Evolutionary conservation across 2,113 vertebrate species (phyloP), one percentile per base, ranked within the genome.

Genomic region (Ammospiza nelsoni): DNA sequence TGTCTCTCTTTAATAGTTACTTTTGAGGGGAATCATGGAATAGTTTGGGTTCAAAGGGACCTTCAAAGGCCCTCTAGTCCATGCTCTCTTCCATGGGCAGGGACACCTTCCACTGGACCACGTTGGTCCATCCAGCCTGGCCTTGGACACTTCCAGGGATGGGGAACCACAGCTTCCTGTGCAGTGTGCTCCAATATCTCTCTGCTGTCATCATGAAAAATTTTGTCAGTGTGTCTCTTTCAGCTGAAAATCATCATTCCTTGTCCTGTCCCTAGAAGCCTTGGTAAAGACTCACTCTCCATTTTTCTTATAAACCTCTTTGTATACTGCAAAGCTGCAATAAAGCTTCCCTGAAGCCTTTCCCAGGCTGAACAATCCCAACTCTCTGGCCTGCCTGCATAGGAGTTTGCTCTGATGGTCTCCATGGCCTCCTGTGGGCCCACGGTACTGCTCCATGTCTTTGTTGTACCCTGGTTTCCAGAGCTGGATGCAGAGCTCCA

Each of bases 1-100:
- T 43, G 3, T 58, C 44, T 63, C 37, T 65, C 58, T 79, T 31
- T 41, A 8, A 11, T 55, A 20, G 20, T 41, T 82, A 16, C 14
- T 76, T 76, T 57, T 39, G 33, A 71, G 18, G 54, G 44, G 12
- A 86, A 11, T 80, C 11, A 6, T 9, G 31, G 41, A 85, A 21
- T 28, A 27, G 19, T 63, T 62, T 75, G 48, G 9, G 7, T 79
- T 63, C 52, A 52, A 75, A 88, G 57, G 5, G 19, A 46, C 33
- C n/a, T 84, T 65, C 58, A 43, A 52, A 90, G 44, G 44, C 11
- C 28, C 12, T 55, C 10, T 33, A 33, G 48, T 62, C 41, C 17
- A 58, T 0, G 0, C 29, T 10, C 1, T 6, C 18, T 61, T 46
- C 49, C 0, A 0, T 23, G 24, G 35, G 16, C n/a, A 57, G 46